A percentile compares a stretch with the other conserved stretches of the same genome.
Conservation (phyloP, 2,888 invertebrate genomes). For the Chouioia cunea region DNA sequence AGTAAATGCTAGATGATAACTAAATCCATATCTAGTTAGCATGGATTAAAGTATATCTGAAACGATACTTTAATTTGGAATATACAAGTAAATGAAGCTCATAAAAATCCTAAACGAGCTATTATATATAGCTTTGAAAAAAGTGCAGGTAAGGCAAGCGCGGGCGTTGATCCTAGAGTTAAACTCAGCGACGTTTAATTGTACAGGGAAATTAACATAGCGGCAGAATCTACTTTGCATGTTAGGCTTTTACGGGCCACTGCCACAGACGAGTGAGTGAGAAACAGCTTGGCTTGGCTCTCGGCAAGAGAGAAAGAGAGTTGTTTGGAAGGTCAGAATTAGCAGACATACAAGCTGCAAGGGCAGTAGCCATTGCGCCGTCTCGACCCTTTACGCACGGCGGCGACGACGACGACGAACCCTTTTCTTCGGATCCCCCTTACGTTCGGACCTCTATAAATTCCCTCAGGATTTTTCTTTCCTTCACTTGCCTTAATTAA, state of each 20-base stretch:
- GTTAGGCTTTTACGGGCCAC: constrained; percentile 59
- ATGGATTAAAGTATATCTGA: too few relatives aligned
- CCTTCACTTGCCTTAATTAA: constrained; percentile 68
- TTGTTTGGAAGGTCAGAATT: constrained; percentile 56
- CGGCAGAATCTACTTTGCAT: constrained; percentile 58
- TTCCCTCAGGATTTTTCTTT: constrained; percentile 67
- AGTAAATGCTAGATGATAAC: too few relatives aligned
- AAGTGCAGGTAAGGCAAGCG: too few relatives aligned
- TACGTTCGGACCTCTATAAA: constrained; percentile 63
- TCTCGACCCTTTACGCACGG: constrained; percentile 39
- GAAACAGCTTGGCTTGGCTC: too few relatives aligned
- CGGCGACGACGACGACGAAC: constrained; percentile 21
- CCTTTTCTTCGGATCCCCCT: constrained; percentile 41
- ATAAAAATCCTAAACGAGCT: too few relatives aligned
- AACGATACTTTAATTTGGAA: too few relatives aligned
- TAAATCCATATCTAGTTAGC: too few relatives aligned
- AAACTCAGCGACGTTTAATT: constrained; percentile 52
- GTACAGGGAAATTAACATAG: constrained; percentile 58
- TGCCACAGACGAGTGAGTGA: constrained; percentile 47
- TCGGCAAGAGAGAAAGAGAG: constrained; percentile 14
- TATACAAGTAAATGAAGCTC: too few relatives aligned
- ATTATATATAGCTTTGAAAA: too few relatives aligned
- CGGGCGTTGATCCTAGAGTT: neutral
- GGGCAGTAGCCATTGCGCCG: constrained; percentile 20
- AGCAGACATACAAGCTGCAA: constrained; percentile 49